Percentiles rank a stretch among this genome's conserved stretches.
Conservation (phyloP, 2,888 invertebrate genomes). For the Azorinus chamasolen region DNA sequence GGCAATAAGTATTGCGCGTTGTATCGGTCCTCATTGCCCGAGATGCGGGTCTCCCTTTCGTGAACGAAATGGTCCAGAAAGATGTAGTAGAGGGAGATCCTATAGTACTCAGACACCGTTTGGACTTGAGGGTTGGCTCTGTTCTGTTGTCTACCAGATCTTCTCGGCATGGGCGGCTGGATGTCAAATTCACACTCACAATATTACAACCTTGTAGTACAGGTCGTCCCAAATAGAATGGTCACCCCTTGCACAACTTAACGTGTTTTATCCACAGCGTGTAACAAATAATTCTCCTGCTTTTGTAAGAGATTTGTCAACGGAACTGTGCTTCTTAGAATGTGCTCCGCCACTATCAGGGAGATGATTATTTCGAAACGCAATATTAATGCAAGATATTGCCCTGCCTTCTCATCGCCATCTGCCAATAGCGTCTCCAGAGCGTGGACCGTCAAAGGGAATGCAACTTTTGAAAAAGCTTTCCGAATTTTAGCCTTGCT, state of each 20-base stretch:
- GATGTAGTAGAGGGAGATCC: slow-evolving; percentile 5
- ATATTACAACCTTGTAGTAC: slow-evolving; percentile 14
- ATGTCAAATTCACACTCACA: slow-evolving; percentile 19
- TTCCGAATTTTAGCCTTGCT: too few relatives aligned
- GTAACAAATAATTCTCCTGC: neutral
- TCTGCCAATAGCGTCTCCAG: slow-evolving; percentile 5
- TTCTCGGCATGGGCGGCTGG: slow-evolving; percentile 20
- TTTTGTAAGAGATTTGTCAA: neutral
- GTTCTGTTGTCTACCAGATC: slow-evolving; percentile 27
- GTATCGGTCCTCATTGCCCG: slow-evolving; percentile 17
- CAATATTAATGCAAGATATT: neutral
- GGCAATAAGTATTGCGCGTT: slow-evolving; percentile 22
- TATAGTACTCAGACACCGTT: slow-evolving; percentile 22
- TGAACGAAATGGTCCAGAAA: slow-evolving; percentile 25
- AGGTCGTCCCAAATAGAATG: slow-evolving; percentile 29
- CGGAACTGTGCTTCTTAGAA: too few relatives aligned
- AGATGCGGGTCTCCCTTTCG: slow-evolving; percentile 18
- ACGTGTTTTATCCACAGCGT: slow-evolving; percentile 2
- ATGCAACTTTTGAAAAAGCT: neutral
- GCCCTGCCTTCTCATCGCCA: slow-evolving; percentile 1
- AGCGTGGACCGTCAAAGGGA: neutral
- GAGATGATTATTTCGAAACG: neutral
- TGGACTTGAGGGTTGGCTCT: slow-evolving; percentile 23
- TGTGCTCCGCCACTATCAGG: neutral
- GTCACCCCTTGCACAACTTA: slow-evolving; percentile 6